Base-by-base conservation (phyloP, 1,140 invertebrate genomes). In the Lucilia sericata region DNA sequence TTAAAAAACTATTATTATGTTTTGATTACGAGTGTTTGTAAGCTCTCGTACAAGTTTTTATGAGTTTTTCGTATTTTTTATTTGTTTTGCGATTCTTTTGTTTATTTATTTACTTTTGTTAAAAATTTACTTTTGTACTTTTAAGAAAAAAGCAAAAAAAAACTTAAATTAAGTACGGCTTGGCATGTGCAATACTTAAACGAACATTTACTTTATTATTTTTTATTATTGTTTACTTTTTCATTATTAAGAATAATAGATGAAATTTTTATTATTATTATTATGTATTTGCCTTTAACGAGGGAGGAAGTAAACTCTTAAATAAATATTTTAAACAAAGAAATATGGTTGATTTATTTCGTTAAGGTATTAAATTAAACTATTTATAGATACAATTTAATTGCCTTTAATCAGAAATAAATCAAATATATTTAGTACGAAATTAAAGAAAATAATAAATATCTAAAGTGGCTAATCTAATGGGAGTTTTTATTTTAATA, bases 91-190 rank as follows among this genome's bases (percentile, higher is more conserved):
- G 55, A n/a, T n/a, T n/a, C 55, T 60, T 60, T 60, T 60, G 14
- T 60, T 17, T 17, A 7, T 42, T 42, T 42, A 42, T 42, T 42
- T 42, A 42, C 42, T 42, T 42, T 42, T 42, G 42, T 42, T 42
- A 10, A 42, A 42, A 42, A 42, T 10, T 42, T 10, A 60, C 55
- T 60, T n/a, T 60, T 60, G 14, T 60, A 17, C 17, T 55, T 60
- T 60, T 60, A 60, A 42, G 42, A 17, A 60, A n/a, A 60, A 60
- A 17, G n/a, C n/a, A n/a, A n/a, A n/a, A n/a, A n/a, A n/a, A n/a
- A n/a, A n/a, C n/a, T 60, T 17, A 60, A 60, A 60, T 60, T 60
- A 60, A 60, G 14, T 60, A 60, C 55, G 55, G n/a, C 55, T 60
- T 17, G 55, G 14, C 14, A 17, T 60, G 55, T 60, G 55, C 55